Base-by-base conservation (phyloP, 2,113 vertebrate genomes). In the Bolborhynchus lineola region DNA sequence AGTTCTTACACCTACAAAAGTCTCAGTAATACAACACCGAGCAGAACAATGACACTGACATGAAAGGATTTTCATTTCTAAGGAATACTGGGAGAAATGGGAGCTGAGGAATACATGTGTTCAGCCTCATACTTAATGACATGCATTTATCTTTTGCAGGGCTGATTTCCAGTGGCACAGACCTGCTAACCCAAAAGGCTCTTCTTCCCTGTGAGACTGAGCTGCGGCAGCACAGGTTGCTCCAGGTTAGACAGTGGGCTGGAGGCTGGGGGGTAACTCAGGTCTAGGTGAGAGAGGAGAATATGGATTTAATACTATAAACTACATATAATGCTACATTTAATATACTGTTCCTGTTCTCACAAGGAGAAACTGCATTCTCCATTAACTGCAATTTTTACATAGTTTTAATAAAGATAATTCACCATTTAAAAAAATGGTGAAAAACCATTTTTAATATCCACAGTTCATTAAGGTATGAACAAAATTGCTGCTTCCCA, bases 41-140 rank as follows among this genome's bases (percentile, higher is more conserved):
- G 71, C 88, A 64, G 78, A 88, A 90, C 72, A 64, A 75, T 41
- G 35, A 67, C 64, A 33, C 31, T 42, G 74, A 72, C 83, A 79
- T 49, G 33, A 81, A 94, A 96, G 72, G 69, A 33, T 76, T 96
- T 95, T 86, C 2, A 74, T 84, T 80, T 86, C 85, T 63, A 86
- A 85, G 82, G 67, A 90, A 89, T 29, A 67, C 39, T 26, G 37
- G 70, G 49, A 44, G 65, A 84, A 86, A 90, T 37, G 9, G 64
- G 68, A 62, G 42, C 46, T 82, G 44, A 55, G 68, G n/a, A 63
- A 59, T 33, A 64, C 5, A 4, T 2, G 14, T 13, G 14, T 29
- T 82, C 77, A 13, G 15, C 59, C 79, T 60, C 18, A 31, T 2
- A 41, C 11, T 17, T 53, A 53, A 35, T 14, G 35, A 18, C 15